These are phyloP conservation scores for Pangasius mekongensis DNA, from an alignment of 2,797 vertebrate species.

Conservation along the genomic window DNA sequence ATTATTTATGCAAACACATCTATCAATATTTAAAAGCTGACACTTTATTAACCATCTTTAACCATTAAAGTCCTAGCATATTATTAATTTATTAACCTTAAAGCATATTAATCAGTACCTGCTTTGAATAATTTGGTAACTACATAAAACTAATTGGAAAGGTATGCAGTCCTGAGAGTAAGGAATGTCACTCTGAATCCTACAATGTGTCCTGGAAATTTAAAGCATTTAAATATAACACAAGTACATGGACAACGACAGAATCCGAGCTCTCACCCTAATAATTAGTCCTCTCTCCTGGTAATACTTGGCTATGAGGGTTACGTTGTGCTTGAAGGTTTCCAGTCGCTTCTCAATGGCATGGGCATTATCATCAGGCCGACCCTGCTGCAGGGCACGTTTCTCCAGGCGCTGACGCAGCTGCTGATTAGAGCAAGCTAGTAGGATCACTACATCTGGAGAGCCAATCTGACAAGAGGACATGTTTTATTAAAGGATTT, in stretches of 20 bases:
- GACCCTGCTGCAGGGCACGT: slow-evolving; percentile 69
- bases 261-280: slow-evolving; percentile 56
- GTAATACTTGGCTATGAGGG: slow-evolving; percentile 71
- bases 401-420: slow-evolving; percentile 69
- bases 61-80: neutral
- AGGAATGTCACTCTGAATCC: neutral
- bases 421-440: slow-evolving; percentile 69
- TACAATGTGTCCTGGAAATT: neutral
- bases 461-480: slow-evolving; percentile 65
- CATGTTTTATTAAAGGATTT: neutral
- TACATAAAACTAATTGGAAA: neutral
- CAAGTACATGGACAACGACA: neutral
- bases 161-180: neutral
- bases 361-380: slow-evolving; percentile 68
- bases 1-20: slow-evolving; percentile 12
- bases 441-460: slow-evolving; percentile 68
- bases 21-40: slow-evolving; percentile 12
- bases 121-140: neutral
- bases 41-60: neutral
- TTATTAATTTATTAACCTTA: neutral
- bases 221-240: neutral
- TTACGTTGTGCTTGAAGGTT: slow-evolving; percentile 71
- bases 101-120: neutral
- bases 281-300: slow-evolving; percentile 69
- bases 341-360: slow-evolving; percentile 70